Evolutionary conservation across 2,113 vertebrate species (phyloP).

Genomic region (Myxocyprinus asiaticus): DNA sequence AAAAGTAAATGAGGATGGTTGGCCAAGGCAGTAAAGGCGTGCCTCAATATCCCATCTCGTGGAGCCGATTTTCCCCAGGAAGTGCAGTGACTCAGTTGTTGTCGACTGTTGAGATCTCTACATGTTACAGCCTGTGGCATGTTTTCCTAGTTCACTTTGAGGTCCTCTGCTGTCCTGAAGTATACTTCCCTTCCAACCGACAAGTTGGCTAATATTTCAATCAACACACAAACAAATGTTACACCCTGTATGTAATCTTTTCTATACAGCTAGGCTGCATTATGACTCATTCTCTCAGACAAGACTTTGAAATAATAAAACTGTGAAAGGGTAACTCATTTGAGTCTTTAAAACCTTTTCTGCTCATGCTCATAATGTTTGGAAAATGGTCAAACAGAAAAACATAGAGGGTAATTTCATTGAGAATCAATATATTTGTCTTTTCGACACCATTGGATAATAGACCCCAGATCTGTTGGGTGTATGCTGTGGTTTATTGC

Average conservation of each 20-base stretch:
- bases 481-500: constrained; percentile 58
- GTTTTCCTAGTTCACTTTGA: constrained; percentile 63
- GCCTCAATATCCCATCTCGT: constrained; percentile 61
- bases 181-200: constrained; percentile 48
- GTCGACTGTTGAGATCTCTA: constrained; percentile 64
- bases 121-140: constrained; percentile 53
- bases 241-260: constrained; percentile 34
- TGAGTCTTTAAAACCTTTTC: constrained; percentile 33
- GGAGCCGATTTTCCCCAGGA: constrained; percentile 70
- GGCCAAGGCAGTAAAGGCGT: constrained; percentile 62
- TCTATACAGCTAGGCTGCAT: constrained; percentile 28
- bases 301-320: constrained; percentile 37
- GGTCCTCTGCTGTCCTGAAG: constrained; percentile 61
- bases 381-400: constrained; percentile 53
- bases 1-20: constrained; percentile 57
- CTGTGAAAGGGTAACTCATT: constrained; percentile 39
- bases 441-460: constrained; percentile 60
- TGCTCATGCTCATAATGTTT: constrained; percentile 29
- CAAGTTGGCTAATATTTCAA: constrained; percentile 56
- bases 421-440: constrained; percentile 59
- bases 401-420: constrained; percentile 61
- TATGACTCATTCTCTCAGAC: background rate
- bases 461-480: constrained; percentile 65
- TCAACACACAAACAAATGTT: constrained; percentile 46
- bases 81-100: constrained; percentile 74